phyloP scores from a whole-genome alignment of 2,888 invertebrate species.

The Tenthredo mesomela region DNA sequence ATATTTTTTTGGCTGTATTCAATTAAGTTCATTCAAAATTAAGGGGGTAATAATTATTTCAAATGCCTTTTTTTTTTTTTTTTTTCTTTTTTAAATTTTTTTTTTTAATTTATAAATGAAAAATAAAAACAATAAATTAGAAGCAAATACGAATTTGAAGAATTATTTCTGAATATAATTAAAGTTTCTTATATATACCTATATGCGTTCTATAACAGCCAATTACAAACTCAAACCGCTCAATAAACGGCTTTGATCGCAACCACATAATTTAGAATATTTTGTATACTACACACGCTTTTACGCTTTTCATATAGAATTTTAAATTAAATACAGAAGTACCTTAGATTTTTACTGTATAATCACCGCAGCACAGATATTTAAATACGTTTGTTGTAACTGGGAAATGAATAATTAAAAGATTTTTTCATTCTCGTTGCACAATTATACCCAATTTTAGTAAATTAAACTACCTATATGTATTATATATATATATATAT shows the following conservation, averaged over 20 bases:
- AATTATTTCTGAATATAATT: neutral
- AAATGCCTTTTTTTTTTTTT: neutral
- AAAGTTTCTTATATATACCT: too few relatives aligned
- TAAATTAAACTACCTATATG: neutral
- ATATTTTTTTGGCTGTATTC: slow-evolving; percentile 7
- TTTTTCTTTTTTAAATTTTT: too few relatives aligned
- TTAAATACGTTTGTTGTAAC: neutral
- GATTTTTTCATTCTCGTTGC: slow-evolving; percentile 28
- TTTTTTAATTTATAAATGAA: neutral
- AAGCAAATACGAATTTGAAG: neutral
- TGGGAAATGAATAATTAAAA: neutral
- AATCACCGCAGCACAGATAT: slow-evolving; percentile 1
- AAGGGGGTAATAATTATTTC: neutral
- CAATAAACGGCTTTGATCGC: slow-evolving; percentile 37
- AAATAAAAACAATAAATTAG: neutral
- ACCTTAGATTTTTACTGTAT: slow-evolving; percentile 26
- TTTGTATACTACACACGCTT: slow-evolving; percentile 10
- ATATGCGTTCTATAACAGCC: slow-evolving; percentile 1
- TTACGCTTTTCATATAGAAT: slow-evolving; percentile 34
- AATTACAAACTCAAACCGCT: slow-evolving; percentile 25
- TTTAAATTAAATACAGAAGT: slow-evolving; percentile 26
- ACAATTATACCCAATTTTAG: slow-evolving; percentile 6
- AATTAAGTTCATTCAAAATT: neutral
- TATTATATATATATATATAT: neutral
- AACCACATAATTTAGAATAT: slow-evolving; percentile 16